Conservation (phyloP, 2,797 vertebrate genomes). For the Cirrhinus molitorella region DNA sequence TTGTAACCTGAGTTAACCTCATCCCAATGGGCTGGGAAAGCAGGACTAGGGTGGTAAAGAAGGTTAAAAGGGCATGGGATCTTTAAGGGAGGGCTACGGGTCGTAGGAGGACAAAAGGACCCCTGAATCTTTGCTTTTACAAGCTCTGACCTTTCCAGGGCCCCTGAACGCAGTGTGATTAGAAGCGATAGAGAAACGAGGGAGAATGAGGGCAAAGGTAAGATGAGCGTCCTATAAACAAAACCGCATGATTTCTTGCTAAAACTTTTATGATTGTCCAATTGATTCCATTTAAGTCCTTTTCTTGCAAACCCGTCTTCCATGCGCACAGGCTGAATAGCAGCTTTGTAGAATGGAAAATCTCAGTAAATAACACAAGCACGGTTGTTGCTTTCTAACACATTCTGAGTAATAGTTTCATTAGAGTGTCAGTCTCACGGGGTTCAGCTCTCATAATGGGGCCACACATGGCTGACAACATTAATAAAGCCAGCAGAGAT, state of each 20-base stretch:
- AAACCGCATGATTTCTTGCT: not conserved
- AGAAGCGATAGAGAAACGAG: not conserved
- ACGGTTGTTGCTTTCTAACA: slow-evolving; percentile 15
- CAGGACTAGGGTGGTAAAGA: slow-evolving; percentile 15
- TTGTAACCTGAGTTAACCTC: slow-evolving; percentile 9
- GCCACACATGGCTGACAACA: slow-evolving; percentile 55
- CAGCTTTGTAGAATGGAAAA: not conserved
- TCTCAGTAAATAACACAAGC: slow-evolving; percentile 41
- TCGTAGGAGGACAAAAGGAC: slow-evolving; percentile 12
- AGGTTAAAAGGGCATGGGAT: slow-evolving; percentile 50
- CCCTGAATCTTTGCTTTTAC: slow-evolving; percentile 14
- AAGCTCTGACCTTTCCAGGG: slow-evolving; percentile 28
- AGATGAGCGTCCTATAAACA: not conserved
- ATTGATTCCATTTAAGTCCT: not conserved
- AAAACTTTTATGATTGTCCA: not conserved
- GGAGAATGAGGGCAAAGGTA: not conserved
- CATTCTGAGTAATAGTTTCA: slow-evolving; percentile 43
- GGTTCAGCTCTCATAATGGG: slow-evolving; percentile 30
- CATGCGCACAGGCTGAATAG: not conserved
- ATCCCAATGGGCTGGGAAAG: slow-evolving; percentile 20
- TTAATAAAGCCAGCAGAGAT: slow-evolving; percentile 49
- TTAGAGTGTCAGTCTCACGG: slow-evolving; percentile 48
- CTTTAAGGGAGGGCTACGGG: slow-evolving; percentile 16
- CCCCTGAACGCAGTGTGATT: slow-evolving; percentile 7
- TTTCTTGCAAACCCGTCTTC: not conserved